phyloP scores from a whole-genome alignment of 2,797 vertebrate species.

The Thripadectes ignobilis region DNA sequence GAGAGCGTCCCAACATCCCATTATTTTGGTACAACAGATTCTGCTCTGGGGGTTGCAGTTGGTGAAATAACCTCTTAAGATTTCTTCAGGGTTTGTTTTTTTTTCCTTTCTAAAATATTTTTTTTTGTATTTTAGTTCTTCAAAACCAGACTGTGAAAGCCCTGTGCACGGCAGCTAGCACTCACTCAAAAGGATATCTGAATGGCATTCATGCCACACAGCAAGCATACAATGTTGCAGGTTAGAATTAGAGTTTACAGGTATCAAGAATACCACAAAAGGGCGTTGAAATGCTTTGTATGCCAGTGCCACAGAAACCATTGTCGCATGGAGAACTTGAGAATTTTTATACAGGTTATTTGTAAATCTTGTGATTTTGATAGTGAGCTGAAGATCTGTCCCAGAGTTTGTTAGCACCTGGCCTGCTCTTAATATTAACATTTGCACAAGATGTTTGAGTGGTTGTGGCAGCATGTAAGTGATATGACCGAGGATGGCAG shows the following conservation, averaged over 20 bases:
- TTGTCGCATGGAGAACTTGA: not conserved
- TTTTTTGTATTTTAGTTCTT: not conserved
- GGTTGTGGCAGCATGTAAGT: slow-evolving; percentile 45
- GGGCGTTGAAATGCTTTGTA: not conserved
- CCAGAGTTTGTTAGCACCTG: not conserved
- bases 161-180: not conserved
- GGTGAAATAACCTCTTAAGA: not conserved
- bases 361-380: not conserved
- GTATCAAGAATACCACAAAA: not conserved
- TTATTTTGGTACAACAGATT: slow-evolving; percentile 5
- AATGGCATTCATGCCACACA: not conserved
- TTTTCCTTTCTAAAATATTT: not conserved
- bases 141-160: not conserved
- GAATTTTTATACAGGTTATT: not conserved
- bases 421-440: slow-evolving; percentile 20
- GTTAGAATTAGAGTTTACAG: not conserved
- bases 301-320: not conserved
- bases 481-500: slow-evolving; percentile 50
- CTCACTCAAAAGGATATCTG: not conserved
- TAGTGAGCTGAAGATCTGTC: not conserved
- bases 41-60: not conserved
- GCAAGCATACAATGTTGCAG: not conserved
- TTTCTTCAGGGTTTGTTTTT: not conserved
- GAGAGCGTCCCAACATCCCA: not conserved
- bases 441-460: slow-evolving; percentile 22